Evolutionary conservation across 2,113 vertebrate species (phyloP).

Genomic region (Hepsetus odoe): DNA sequence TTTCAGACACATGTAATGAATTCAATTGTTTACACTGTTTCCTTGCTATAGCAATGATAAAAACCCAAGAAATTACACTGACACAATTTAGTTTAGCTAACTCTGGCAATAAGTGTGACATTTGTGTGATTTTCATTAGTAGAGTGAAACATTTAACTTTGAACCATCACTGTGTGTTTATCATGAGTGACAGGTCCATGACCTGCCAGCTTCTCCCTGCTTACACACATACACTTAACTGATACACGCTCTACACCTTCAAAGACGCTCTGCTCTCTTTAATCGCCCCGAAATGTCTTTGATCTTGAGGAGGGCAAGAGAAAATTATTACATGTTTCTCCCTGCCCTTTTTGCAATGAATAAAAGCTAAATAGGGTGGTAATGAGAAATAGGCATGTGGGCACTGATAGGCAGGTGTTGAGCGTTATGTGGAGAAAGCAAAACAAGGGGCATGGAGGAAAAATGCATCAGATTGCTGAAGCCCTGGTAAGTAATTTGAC

Average conservation of each 20-base stretch:
- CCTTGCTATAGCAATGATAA: no score
- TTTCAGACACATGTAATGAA: no score
- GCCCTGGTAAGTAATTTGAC: neutral
- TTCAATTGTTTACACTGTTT: no score
- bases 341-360: conserved; percentile 69
- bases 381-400: conserved; percentile 61
- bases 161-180: neutral
- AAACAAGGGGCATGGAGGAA: conserved; percentile 58
- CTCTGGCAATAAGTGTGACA: no score
- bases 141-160: no score
- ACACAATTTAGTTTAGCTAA: no score
- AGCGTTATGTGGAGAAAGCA: conserved; percentile 66
- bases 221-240: conserved; percentile 53
- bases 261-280: conserved; percentile 72
- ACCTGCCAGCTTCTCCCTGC: conserved; percentile 15
- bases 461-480: neutral
- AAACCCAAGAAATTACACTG: no score
- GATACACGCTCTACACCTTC: conserved; percentile 66
- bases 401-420: conserved; percentile 70
- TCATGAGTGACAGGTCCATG: conserved; percentile 28
- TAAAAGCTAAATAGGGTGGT: conserved; percentile 69
- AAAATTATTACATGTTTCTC: conserved; percentile 76
- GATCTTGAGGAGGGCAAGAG: conserved; percentile 71
- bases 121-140: no score
- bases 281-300: conserved; percentile 74